A percentile compares a stretch with the other conserved stretches of the same genome.
phyloP scores from a whole-genome alignment of 2,797 vertebrate species.

The Dipus sagitta region DNA sequence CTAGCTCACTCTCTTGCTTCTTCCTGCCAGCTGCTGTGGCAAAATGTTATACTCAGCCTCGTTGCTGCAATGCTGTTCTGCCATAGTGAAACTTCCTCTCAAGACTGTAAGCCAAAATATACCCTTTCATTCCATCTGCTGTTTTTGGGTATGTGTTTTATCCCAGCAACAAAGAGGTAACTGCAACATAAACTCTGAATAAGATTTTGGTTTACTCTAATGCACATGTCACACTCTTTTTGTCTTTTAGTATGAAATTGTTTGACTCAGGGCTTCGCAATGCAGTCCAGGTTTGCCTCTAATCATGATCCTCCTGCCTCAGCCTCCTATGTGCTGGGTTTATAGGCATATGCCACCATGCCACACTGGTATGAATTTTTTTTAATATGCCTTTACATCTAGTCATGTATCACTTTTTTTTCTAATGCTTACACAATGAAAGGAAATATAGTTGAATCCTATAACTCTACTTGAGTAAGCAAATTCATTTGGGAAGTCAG shows the following conservation, averaged over 20 bases:
- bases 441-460: constrained; percentile 63
- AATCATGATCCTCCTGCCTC: not conserved
- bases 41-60: too few species aligned
- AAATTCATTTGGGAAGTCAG: constrained; percentile 76
- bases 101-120: too few species aligned
- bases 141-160: too few species aligned
- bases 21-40: too few species aligned
- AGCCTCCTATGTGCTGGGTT: not conserved
- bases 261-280: not conserved
- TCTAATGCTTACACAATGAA: constrained; percentile 68
- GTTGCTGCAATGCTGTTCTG: too few species aligned
- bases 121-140: too few species aligned
- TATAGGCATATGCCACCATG: not conserved
- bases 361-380: not conserved
- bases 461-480: constrained; percentile 80
- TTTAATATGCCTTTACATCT: constrained; percentile 40
- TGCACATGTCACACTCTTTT: not conserved
- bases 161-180: too few species aligned
- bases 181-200: not conserved
- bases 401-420: constrained; percentile 59
- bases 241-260: not conserved
- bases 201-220: not conserved
- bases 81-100: too few species aligned
- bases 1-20: too few species aligned
- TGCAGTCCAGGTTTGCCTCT: not conserved